Evolutionary conservation across 2,113 vertebrate species (phyloP).

Genomic region (Bubalus kerabau): DNA sequence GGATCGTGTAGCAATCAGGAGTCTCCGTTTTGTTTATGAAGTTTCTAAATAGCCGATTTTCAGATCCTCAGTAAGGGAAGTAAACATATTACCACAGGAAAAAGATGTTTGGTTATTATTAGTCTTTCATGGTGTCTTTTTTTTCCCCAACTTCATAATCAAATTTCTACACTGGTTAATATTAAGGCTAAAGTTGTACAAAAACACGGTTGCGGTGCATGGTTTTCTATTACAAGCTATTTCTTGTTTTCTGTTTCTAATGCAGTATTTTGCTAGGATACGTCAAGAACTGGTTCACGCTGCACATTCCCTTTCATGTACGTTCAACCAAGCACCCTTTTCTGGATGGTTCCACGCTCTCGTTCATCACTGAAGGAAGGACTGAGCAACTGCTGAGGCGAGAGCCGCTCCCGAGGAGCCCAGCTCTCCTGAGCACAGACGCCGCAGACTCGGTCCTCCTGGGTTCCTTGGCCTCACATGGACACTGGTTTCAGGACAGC

Average conservation of each 20-base stretch:
- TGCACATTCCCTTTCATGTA: background rate
- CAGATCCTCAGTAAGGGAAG: background rate
- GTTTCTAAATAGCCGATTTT: background rate
- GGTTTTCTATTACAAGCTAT: background rate
- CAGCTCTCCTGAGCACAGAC: slow-evolving; percentile 24
- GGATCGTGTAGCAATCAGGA: background rate
- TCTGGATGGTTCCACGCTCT: background rate
- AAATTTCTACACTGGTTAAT: background rate
- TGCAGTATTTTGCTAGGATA: background rate
- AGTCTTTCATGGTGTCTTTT: background rate
- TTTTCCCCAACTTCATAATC: background rate
- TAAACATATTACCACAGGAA: background rate
- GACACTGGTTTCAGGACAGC: background rate
- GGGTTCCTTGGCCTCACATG: slow-evolving; percentile 40
- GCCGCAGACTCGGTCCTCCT: slow-evolving; percentile 37
- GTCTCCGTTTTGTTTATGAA: background rate
- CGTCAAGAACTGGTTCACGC: background rate
- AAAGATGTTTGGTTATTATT: background rate
- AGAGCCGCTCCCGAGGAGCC: background rate
- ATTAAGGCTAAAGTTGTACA: background rate
- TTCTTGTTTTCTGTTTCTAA: background rate
- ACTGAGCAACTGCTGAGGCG: background rate
- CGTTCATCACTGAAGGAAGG: background rate
- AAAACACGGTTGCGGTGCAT: background rate
- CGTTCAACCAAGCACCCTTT: background rate